Conservation (phyloP, 1,140 invertebrate genomes). For the Chymomyza costata region DNA sequence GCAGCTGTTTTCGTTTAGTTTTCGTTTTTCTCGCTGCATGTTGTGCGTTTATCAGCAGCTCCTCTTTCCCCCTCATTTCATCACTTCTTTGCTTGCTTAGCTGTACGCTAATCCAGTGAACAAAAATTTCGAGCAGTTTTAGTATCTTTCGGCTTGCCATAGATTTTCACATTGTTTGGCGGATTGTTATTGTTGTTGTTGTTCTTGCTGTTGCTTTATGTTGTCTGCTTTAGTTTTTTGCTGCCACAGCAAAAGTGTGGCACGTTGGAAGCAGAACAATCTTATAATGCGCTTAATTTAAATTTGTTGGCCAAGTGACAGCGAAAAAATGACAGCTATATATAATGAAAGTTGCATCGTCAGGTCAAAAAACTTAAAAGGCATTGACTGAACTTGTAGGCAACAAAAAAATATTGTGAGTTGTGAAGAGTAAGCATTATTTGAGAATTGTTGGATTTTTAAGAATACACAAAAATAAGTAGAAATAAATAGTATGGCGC, state of each 20-base stretch:
- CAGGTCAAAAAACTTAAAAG: too few relatives aligned
- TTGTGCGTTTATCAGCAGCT: conserved; percentile 4
- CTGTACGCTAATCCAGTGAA: conserved; percentile 57
- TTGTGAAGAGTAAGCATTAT: too few relatives aligned
- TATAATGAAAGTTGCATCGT: too few relatives aligned
- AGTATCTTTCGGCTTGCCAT: conserved; percentile 39
- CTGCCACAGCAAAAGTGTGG: too few relatives aligned
- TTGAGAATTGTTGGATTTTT: too few relatives aligned
- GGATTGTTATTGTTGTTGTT: conserved; percentile 32
- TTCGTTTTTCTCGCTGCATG: not conserved
- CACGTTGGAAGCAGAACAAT: too few relatives aligned
- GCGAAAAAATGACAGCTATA: conserved; percentile 22
- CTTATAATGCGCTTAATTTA: conserved; percentile 45
- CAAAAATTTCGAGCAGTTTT: conserved; percentile 35
- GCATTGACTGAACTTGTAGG: not conserved
- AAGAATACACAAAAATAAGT: too few relatives aligned
- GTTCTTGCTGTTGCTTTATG: conserved; percentile 10
- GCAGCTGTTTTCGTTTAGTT: conserved; percentile 48
- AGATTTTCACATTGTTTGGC: conserved; percentile 59
- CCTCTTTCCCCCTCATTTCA: not conserved
- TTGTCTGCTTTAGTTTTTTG: too few relatives aligned
- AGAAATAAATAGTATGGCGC: too few relatives aligned
- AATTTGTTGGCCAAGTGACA: conserved; percentile 47
- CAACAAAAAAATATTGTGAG: conserved; percentile 6
- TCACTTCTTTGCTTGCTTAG: conserved; percentile 7